These are phyloP conservation scores for Scaptodrosophila latifasciaeformis DNA, from an alignment of 2,888 invertebrate species.

Conservation along the genomic window DNA sequence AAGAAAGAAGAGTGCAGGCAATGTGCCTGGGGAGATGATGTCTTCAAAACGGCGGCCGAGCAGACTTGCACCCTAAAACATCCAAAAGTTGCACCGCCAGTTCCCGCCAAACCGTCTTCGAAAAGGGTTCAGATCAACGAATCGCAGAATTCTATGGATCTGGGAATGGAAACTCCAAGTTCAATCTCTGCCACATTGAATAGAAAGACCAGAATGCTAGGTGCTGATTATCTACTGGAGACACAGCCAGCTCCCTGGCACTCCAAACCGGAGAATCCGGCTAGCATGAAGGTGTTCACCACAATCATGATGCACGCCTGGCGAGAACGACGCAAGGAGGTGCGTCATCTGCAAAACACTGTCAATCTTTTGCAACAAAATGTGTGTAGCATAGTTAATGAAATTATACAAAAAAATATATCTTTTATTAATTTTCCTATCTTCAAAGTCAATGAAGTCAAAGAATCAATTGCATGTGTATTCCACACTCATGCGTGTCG, in stretches of 20 bases:
- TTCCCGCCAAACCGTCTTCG: too few relatives aligned
- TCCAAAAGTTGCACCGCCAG: too few relatives aligned
- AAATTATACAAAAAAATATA: neutral
- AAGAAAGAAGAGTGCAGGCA: too few relatives aligned
- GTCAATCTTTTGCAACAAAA: conserved; percentile 45
- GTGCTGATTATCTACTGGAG: neutral
- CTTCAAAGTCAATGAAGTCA: conserved; percentile 48
- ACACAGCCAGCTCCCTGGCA: neutral
- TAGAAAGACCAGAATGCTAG: neutral
- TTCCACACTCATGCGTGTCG: conserved; percentile 62
- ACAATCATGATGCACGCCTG: conserved; percentile 69
- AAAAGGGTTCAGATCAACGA: too few relatives aligned
- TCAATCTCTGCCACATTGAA: too few relatives aligned
- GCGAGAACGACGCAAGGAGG: conserved; percentile 66
- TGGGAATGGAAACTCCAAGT: too few relatives aligned
- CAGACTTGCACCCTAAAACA: too few relatives aligned
- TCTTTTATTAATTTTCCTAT: neutral
- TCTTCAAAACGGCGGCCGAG: too few relatives aligned
- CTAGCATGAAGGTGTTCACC: conserved; percentile 61
- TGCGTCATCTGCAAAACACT: conserved; percentile 44
- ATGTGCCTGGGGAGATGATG: too few relatives aligned
- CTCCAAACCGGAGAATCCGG: conserved; percentile 10
- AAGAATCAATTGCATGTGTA: conserved; percentile 65
- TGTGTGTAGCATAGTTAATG: conserved; percentile 40
- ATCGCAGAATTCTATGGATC: too few relatives aligned